Percentiles rank a stretch among this genome's conserved stretches.
Conservation (phyloP, 2,113 vertebrate genomes). For the Lonchura striata region DNA sequence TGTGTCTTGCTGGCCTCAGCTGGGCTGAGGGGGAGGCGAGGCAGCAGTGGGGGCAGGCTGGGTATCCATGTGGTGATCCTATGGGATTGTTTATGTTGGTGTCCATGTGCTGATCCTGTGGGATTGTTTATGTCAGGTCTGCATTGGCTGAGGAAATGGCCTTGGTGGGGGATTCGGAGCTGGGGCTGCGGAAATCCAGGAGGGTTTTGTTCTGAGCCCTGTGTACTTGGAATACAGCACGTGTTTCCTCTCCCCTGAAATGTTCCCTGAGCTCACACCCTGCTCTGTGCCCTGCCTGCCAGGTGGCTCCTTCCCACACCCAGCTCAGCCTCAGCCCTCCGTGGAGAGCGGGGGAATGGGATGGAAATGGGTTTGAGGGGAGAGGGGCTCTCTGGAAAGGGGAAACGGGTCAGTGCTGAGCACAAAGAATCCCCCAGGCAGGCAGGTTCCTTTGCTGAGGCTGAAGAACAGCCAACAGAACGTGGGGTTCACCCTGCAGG, state of each 20-base stretch:
- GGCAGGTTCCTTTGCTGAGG: neutral
- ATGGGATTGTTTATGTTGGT: neutral
- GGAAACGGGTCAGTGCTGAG: neutral
- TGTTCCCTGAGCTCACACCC: neutral
- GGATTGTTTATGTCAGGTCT: too few relatives aligned
- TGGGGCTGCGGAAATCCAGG: neutral
- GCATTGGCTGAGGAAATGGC: neutral
- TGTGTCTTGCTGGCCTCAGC: neutral
- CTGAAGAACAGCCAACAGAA: neutral
- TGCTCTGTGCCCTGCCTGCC: neutral
- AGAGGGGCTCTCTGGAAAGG: neutral
- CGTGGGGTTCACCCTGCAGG: neutral
- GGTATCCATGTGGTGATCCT: neutral
- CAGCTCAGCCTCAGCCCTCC: neutral
- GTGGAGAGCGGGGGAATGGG: accelerated
- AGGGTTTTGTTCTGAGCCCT: neutral
- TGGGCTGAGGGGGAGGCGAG: neutral
- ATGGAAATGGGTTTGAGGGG: neutral
- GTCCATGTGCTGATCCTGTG: too few relatives aligned
- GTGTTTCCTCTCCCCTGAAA: neutral
- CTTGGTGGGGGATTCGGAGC: neutral
- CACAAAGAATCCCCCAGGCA: neutral
- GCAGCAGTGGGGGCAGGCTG: neutral
- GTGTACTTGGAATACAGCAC: accelerated
- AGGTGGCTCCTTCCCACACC: neutral